phyloP scores from a whole-genome alignment of 2,888 invertebrate genomes.

The Dolichopus griseipennis region DNA sequence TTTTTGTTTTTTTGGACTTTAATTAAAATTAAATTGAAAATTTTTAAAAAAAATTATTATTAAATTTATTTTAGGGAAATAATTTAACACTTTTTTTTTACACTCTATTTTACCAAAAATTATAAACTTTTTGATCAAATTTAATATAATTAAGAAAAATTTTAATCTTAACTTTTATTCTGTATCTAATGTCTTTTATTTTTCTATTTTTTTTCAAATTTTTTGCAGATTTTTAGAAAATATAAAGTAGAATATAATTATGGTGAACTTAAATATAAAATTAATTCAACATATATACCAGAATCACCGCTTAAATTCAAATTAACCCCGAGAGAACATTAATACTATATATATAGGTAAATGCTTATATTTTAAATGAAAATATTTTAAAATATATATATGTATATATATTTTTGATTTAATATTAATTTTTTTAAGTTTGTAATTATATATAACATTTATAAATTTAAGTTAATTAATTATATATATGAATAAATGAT shows the following conservation, averaged over 20 bases:
- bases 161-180: background rate
- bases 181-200: slow-evolving; percentile 4
- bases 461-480: background rate
- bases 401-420: background rate
- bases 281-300: slow-evolving; percentile 65
- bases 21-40: too few species aligned
- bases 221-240: slow-evolving; percentile 59
- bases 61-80: too few species aligned
- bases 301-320: slow-evolving; percentile 62
- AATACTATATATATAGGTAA: slow-evolving; percentile 14
- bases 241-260: slow-evolving; percentile 61
- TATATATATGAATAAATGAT: background rate
- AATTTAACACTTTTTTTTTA: too few species aligned
- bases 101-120: too few species aligned
- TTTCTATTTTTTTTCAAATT: slow-evolving; percentile 19
- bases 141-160: too few species aligned
- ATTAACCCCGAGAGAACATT: slow-evolving; percentile 44
- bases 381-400: background rate
- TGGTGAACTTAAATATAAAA: slow-evolving; percentile 58
- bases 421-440: background rate
- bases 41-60: too few species aligned
- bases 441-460: background rate
- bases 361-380: background rate
- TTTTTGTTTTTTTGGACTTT: too few species aligned
- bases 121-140: too few species aligned